phyloP scores from a whole-genome alignment of 2,888 invertebrate genomes.

The Metellina segmentata region DNA sequence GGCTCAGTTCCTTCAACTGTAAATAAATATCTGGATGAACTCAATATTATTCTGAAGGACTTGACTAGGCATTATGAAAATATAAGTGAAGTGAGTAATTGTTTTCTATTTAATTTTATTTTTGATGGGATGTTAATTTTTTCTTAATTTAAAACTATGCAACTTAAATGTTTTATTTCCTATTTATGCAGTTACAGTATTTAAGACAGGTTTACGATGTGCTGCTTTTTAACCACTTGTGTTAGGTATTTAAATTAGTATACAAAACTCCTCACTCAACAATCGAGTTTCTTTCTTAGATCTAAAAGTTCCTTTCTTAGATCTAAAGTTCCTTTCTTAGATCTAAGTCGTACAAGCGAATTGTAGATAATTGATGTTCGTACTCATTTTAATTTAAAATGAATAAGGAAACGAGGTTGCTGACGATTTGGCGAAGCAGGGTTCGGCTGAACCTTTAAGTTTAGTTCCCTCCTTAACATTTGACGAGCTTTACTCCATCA shows the following conservation, averaged over 20 bases:
- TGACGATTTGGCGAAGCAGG: no score
- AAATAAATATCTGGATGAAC: slow-evolving; percentile 63
- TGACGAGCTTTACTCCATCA: no score
- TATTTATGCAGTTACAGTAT: background rate
- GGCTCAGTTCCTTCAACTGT: slow-evolving; percentile 58
- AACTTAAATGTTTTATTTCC: background rate
- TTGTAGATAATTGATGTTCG: background rate
- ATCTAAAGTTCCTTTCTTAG: background rate
- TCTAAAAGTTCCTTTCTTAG: background rate
- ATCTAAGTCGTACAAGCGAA: background rate
- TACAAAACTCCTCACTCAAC: background rate
- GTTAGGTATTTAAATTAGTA: background rate
- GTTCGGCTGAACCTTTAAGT: no score
- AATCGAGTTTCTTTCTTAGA: background rate
- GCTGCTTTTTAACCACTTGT: background rate
- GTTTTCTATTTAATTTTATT: no score
- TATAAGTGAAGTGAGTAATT: slow-evolving; percentile 23
- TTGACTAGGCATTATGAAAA: slow-evolving; percentile 13
- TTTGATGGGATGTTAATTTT: no score
- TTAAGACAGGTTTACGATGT: background rate
- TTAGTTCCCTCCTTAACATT: no score
- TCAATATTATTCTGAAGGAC: background rate
- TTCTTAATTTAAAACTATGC: background rate
- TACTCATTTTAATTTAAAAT: no score
- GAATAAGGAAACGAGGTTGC: no score